Percentiles rank a stretch among this genome's conserved stretches.
Evolutionary conservation across 2,113 vertebrate species (phyloP).

Genomic region (Hydropotes inermis): DNA sequence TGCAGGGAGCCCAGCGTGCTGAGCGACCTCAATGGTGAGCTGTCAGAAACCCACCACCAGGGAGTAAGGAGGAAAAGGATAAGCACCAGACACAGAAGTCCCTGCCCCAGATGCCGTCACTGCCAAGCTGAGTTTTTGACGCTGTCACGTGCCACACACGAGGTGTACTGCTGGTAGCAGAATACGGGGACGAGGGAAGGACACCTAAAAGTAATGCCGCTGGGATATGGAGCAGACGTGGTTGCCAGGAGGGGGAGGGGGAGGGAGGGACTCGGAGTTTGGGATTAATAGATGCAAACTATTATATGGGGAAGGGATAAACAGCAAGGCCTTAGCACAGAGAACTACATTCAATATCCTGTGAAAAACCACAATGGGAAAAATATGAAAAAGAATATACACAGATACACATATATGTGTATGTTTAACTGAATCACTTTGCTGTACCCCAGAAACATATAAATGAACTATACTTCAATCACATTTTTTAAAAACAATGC

Average conservation of each 20-base stretch:
- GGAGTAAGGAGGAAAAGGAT: neutral
- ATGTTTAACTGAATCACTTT: neutral
- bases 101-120: neutral
- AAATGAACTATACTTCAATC: neutral
- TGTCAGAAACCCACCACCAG: neutral
- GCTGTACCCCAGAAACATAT: neutral
- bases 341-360: neutral
- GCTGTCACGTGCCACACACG: rapidly evolving
- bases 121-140: neutral
- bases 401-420: neutral
- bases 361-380: neutral
- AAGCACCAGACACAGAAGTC: neutral
- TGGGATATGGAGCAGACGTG: neutral
- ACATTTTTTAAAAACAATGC: neutral
- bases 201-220: neutral
- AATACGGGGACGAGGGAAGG: neutral
- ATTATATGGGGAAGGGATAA: neutral
- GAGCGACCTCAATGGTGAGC: neutral
- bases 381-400: neutral
- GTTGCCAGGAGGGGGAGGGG: rapidly evolving
- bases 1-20: neutral
- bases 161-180: neutral
- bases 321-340: neutral
- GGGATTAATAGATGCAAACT: neutral
- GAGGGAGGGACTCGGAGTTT: neutral